Base-by-base conservation (phyloP, 2,888 invertebrate genomes). In the Drosophila atripex region DNA sequence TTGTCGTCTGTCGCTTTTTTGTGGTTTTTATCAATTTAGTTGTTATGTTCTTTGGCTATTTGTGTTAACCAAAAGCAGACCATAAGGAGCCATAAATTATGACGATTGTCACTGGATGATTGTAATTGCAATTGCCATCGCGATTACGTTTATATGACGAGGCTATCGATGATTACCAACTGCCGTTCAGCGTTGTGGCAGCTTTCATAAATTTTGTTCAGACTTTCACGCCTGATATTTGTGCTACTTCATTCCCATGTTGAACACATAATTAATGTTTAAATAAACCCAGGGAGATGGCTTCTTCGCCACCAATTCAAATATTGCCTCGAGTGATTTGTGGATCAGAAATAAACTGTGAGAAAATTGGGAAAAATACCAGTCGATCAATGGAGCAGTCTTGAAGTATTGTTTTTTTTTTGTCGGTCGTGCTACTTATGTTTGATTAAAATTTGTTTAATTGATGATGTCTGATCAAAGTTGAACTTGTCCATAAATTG, bases 1-100 rank as follows among this genome's bases (percentile, higher is more conserved):
- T 49, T 78, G 71, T 72, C 64, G 45, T 66, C 55, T 82, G 68
- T 49, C 53, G 59, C 49, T 55, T 71, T 61, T 73, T 74, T 79
- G 77, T 79, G 73, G 80, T 66, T 78, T 80, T 80, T 86, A 83
- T 86, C 86, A 86, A 70, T 77, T 78, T 71, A 69, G 71, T 71
- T 61, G 78, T 58, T 66, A 77, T 73, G 77, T 80, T 63, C 41
- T 59, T 71, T 66, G 57, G 72, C 66, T 59, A 53, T 72, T 72
- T 60, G 52, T 23, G 49, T 45, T 65, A 28, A 54, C 56, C 65
- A 66, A 43, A 25, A 51, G 32, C 43, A 28, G n/a, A 50, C 46
- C 51, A 71, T 65, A 60, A 74, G 71, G 60, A 54, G 64, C 50
- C 77, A 83, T 82, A 82, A 82, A 80, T 86, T 80, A 82, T 83